A percentile compares a stretch with the other conserved stretches of the same genome.
These are phyloP conservation scores for Entosphenus tridentatus DNA, from an alignment of 2,113 vertebrate species.

Conservation along the genomic window DNA sequence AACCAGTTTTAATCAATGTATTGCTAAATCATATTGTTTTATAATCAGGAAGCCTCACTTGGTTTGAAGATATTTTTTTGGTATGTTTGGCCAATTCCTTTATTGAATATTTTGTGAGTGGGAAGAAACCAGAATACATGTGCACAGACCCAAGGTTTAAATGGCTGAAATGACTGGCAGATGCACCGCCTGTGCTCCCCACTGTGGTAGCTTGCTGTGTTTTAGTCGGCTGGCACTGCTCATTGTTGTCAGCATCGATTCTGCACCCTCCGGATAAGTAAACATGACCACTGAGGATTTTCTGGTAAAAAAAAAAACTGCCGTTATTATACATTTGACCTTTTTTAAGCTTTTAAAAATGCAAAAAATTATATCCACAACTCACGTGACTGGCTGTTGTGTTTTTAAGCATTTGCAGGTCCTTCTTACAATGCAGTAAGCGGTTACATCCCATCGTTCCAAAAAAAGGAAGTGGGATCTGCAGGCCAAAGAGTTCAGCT, in stretches of 20 bases:
- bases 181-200: too few species aligned
- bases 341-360: neutral
- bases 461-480: conserved; percentile 74
- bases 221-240: neutral
- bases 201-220: too few species aligned
- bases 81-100: too few species aligned
- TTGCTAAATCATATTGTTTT: too few species aligned
- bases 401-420: conserved; percentile 25
- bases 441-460: conserved; percentile 47
- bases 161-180: too few species aligned
- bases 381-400: conserved; percentile 22
- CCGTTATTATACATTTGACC: neutral
- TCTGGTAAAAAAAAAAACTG: neutral
- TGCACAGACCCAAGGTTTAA: too few species aligned
- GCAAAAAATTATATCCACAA: conserved; percentile 3
- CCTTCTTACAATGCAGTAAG: conserved; percentile 36
- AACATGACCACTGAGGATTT: neutral
- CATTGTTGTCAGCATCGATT: conserved; percentile 6
- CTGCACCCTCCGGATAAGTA: neutral
- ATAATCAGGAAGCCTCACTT: too few species aligned
- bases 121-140: too few species aligned
- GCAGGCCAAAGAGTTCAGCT: conserved; percentile 72
- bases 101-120: too few species aligned
- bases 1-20: too few species aligned
- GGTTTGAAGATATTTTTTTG: too few species aligned